A percentile compares a stretch with the other conserved stretches of the same genome.
These are phyloP conservation scores for Scaptodrosophila lebanonensis DNA, from an alignment of 1,140 invertebrate genomes.

Conservation along the genomic window DNA sequence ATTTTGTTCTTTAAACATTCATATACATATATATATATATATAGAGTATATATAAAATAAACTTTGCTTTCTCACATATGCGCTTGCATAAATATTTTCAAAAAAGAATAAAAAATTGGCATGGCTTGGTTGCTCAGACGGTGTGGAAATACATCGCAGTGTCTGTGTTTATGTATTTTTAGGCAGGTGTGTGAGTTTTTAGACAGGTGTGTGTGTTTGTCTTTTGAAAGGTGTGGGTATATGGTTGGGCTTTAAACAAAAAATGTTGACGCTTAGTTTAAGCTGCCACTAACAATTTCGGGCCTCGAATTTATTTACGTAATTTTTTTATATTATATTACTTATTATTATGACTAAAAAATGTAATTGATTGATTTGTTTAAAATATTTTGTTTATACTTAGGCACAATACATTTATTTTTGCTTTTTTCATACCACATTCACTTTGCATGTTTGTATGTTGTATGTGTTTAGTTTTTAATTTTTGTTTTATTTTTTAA, in stretches of 20 bases:
- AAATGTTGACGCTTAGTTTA: too few relatives aligned
- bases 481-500: conserved; percentile 3
- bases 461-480: conserved; percentile 7
- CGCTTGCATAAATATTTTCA: conserved; percentile 57
- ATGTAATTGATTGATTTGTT: conserved; percentile 11
- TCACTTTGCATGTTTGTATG: conserved; percentile 30
- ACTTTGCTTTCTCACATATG: conserved; percentile 61
- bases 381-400: conserved; percentile 47
- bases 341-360: conserved; percentile 8
- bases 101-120: conserved; percentile 59
- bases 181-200: not conserved
- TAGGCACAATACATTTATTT: conserved; percentile 73
- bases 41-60: conserved; percentile 61
- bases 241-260: too few relatives aligned
- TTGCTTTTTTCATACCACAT: conserved; percentile 35
- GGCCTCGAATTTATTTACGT: not conserved
- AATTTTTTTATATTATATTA: not conserved
- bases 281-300: too few relatives aligned
- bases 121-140: conserved; percentile 53
- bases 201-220: conserved; percentile 2
- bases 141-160: conserved; percentile 45
- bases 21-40: conserved; percentile 2
- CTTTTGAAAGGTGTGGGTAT: not conserved
- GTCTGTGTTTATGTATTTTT: conserved; percentile 6
- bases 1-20: too few relatives aligned